Conservation (phyloP, 2,113 vertebrate genomes). For the Sinocyclocheilus anshuiensis region DNA sequence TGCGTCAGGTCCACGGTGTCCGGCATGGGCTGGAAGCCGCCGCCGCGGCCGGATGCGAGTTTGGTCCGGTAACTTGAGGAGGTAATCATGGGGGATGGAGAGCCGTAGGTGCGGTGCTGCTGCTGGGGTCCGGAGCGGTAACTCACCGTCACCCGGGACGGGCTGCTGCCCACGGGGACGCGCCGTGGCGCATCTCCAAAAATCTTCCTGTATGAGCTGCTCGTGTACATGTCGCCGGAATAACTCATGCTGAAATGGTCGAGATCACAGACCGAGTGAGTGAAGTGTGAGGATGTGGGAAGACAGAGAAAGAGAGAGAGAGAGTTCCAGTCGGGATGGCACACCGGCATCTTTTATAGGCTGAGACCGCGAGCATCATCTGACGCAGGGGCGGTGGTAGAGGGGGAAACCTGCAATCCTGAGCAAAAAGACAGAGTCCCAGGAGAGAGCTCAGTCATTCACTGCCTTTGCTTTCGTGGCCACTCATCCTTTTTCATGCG, state of each 20-base stretch:
- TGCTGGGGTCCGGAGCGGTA: constrained; percentile 50
- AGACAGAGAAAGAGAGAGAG: constrained; percentile 55
- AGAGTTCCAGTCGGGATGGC: constrained; percentile 51
- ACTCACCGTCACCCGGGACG: constrained; percentile 52
- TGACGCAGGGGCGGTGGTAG: constrained; percentile 71
- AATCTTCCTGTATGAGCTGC: constrained; percentile 79
- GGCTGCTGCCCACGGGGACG: constrained; percentile 25
- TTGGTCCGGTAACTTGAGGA: constrained; percentile 70
- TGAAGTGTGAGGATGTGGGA: constrained; percentile 52
- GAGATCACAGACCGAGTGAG: constrained; percentile 28
- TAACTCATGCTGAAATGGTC: constrained; percentile 71
- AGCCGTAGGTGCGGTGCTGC: constrained; percentile 64
- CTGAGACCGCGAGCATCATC: constrained; percentile 68
- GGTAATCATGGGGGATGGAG: constrained; percentile 58
- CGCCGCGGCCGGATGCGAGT: constrained; percentile 1
- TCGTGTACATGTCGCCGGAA: constrained; percentile 73
- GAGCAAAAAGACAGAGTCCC: constrained; percentile 68
- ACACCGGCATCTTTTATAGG: constrained; percentile 72
- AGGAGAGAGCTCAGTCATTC: constrained; percentile 50
- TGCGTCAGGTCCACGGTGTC: constrained; percentile 75
- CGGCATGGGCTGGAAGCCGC: constrained; percentile 64
- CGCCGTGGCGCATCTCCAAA: constrained; percentile 74
- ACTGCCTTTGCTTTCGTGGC: not conserved
- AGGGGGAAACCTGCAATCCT: constrained; percentile 71
- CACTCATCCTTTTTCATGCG: not conserved